Percentiles rank a stretch among this genome's conserved stretches.
Evolutionary conservation across 2,113 vertebrate species (phyloP).

Genomic region (Cisticola juncidis): DNA sequence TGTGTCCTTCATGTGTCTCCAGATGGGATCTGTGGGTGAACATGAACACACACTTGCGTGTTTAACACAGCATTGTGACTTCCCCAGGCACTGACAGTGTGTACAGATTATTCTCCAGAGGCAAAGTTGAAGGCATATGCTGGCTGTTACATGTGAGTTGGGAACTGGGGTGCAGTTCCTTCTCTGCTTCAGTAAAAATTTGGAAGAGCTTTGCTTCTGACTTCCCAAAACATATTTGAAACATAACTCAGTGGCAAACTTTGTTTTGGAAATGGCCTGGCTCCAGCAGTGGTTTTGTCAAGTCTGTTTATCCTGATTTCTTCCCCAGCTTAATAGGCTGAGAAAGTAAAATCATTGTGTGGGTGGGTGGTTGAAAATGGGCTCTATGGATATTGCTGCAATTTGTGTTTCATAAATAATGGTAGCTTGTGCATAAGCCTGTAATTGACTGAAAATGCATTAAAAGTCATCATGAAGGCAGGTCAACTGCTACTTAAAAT

Average conservation of each 20-base stretch:
- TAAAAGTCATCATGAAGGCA: not conserved
- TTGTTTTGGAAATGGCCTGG: constrained; percentile 34
- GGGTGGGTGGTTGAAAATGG: constrained; percentile 26
- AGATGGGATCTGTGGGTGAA: not conserved
- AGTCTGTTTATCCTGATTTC: constrained; percentile 45
- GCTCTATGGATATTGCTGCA: constrained; percentile 13
- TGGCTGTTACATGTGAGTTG: not conserved
- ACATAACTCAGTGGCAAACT: constrained; percentile 53
- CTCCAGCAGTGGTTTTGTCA: constrained; percentile 27
- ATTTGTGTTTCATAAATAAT: not conserved
- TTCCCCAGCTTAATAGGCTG: constrained; percentile 7
- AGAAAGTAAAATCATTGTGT: constrained; percentile 37
- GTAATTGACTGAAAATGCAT: constrained; percentile 12
- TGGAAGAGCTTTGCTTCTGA: constrained; percentile 27
- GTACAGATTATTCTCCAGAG: not conserved
- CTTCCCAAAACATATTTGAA: constrained; percentile 51
- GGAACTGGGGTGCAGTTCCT: not conserved
- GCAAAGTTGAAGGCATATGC: not conserved
- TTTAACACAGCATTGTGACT: not conserved
- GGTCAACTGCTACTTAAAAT: not conserved
- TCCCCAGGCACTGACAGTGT: fast-evolving
- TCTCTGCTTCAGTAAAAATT: not conserved
- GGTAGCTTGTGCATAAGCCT: not conserved
- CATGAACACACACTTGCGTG: not conserved
- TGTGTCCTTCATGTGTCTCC: not conserved